Percentiles rank a stretch among this genome's conserved stretches.
Conservation (phyloP, 2,797 vertebrate genomes). For the Arvicola amphibius region DNA sequence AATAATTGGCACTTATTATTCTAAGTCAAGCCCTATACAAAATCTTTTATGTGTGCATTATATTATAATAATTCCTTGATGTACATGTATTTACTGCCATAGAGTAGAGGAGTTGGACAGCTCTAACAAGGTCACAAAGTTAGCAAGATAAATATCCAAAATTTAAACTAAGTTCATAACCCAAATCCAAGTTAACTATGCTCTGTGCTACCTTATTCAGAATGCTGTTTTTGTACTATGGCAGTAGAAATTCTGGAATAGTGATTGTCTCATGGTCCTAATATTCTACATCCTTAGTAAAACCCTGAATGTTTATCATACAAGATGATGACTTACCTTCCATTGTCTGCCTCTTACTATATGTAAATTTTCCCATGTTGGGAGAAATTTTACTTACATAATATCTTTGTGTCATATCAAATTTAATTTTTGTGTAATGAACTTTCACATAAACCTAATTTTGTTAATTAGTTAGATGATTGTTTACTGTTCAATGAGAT, state of each 20-base stretch:
- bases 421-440: neutral
- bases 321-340: neutral
- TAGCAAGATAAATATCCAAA: neutral
- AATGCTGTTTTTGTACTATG: accelerated
- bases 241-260: too few relatives aligned
- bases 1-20: slow-evolving; percentile 21
- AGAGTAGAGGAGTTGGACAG: neutral
- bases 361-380: neutral
- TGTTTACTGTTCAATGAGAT: neutral
- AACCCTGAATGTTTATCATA: neutral
- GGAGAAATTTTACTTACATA: neutral
- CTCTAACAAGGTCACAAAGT: neutral
- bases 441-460: slow-evolving; percentile 30
- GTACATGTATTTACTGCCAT: neutral
- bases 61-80: neutral
- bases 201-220: neutral
- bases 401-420: neutral
- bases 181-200: neutral
- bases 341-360: neutral
- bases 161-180: neutral
- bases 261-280: accelerated
- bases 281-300: neutral
- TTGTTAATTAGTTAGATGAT: slow-evolving; percentile 1
- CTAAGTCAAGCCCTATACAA: neutral
- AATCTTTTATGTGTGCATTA: neutral